A percentile compares a stretch with the other conserved stretches of the same genome.
Evolutionary conservation across 2,113 vertebrate genomes (phyloP).

Genomic region (Petrocephalus microphthalmus): DNA sequence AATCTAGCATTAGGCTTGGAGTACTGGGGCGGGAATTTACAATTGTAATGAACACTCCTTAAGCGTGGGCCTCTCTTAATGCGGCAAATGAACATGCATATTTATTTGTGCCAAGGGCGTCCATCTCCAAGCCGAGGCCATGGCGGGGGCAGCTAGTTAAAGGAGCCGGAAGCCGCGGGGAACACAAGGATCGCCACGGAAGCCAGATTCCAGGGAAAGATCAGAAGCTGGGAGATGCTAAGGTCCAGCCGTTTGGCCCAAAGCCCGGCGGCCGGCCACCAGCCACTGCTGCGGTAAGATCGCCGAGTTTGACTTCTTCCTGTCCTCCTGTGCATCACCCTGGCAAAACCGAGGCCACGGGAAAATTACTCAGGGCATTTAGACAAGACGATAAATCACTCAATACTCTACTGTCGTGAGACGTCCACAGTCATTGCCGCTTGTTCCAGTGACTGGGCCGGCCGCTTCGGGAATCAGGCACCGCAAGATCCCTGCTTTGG

Average conservation of each 20-base stretch:
- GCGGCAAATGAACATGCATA: slow-evolving; percentile 87
- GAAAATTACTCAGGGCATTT: not conserved
- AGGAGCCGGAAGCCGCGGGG: slow-evolving; percentile 62
- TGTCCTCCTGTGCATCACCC: slow-evolving; percentile 46
- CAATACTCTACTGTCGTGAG: slow-evolving; percentile 31
- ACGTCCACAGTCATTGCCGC: slow-evolving; percentile 34
- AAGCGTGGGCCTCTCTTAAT: slow-evolving; percentile 95
- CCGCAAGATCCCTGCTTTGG: slow-evolving; percentile 43
- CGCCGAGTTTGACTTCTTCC: slow-evolving; percentile 47
- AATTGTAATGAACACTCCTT: slow-evolving; percentile 99
- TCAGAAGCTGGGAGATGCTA: slow-evolving; percentile 41
- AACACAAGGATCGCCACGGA: slow-evolving; percentile 63
- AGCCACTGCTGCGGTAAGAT: slow-evolving; percentile 21
- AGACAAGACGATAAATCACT: not conserved
- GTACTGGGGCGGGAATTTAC: slow-evolving; percentile 95
- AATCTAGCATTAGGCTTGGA: slow-evolving; percentile 85
- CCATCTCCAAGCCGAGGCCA: slow-evolving; percentile 75
- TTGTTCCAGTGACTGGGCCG: slow-evolving; percentile 40
- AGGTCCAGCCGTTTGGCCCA: slow-evolving; percentile 35
- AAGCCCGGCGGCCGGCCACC: not conserved
- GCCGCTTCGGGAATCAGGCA: slow-evolving; percentile 46
- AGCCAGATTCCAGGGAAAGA: slow-evolving; percentile 54
- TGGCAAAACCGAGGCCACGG: slow-evolving; percentile 23
- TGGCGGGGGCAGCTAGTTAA: slow-evolving; percentile 76
- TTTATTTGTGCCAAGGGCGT: slow-evolving; percentile 85